Percentiles rank a stretch among this genome's conserved stretches.
Evolutionary conservation across 1,140 invertebrate species (phyloP).

Genomic region (Drosophila trapezifrons): DNA sequence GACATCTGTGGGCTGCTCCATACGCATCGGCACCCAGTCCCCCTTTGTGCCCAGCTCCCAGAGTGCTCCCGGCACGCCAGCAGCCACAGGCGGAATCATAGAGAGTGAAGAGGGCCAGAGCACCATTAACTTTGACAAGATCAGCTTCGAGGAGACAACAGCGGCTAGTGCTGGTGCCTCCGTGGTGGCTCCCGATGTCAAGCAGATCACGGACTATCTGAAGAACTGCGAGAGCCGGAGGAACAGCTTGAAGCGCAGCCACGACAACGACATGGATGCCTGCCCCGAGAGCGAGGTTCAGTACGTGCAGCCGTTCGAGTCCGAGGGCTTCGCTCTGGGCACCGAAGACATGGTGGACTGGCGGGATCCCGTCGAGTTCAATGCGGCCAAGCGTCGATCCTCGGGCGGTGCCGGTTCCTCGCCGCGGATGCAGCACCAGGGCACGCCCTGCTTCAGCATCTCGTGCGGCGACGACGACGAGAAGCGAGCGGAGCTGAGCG

Average conservation of each 20-base stretch:
- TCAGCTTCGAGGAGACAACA: slow-evolving; percentile 75
- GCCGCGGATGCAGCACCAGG: slow-evolving; percentile 54
- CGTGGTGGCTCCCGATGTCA: slow-evolving; percentile 49
- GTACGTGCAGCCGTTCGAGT: slow-evolving; percentile 77
- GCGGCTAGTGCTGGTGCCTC: not conserved
- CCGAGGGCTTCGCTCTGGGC: slow-evolving; percentile 63
- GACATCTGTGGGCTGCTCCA: not conserved
- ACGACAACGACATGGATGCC: slow-evolving; percentile 37
- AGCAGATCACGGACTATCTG: slow-evolving; percentile 76
- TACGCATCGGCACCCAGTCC: not conserved
- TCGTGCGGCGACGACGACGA: slow-evolving; percentile 72
- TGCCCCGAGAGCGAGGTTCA: slow-evolving; percentile 56
- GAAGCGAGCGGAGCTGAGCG: slow-evolving; percentile 57
- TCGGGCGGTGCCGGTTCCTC: slow-evolving; percentile 9
- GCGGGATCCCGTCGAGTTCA: slow-evolving; percentile 77
- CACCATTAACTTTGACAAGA: slow-evolving; percentile 80
- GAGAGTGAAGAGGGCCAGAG: slow-evolving; percentile 21
- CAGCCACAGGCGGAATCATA: not conserved
- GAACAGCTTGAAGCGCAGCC: slow-evolving; percentile 69
- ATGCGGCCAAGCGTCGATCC: slow-evolving; percentile 49
- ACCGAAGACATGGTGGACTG: slow-evolving; percentile 76
- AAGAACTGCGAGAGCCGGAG: slow-evolving; percentile 69
- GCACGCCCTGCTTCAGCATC: slow-evolving; percentile 75
- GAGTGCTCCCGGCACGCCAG: slow-evolving; percentile 11
- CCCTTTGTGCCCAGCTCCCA: slow-evolving; percentile 54